These are phyloP conservation scores for Rhyzopertha dominica DNA, from an alignment of 1,140 invertebrate genomes.

Conservation along the genomic window DNA sequence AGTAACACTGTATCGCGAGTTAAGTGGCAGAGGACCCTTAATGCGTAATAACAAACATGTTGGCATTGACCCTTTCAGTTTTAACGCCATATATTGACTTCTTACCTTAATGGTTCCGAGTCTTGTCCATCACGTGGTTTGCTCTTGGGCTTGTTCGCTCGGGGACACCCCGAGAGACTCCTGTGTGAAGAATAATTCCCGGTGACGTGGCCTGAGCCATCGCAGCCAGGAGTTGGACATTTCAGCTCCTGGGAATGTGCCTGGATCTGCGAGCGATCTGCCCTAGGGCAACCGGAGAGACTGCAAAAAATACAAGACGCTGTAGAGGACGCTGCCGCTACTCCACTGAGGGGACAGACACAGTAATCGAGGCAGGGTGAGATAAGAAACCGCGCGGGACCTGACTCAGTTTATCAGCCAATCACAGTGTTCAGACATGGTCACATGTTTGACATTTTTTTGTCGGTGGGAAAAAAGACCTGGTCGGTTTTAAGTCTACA, in stretches of 20 bases:
- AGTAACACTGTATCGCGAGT: no score
- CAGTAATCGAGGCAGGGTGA: neutral
- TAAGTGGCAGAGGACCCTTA: no score
- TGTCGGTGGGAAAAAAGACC: neutral
- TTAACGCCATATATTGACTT: no score
- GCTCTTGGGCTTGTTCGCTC: slow-evolving; percentile 88
- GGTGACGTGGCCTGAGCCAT: slow-evolving; percentile 82
- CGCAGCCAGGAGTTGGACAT: slow-evolving; percentile 88
- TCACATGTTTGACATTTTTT: slow-evolving; percentile 16
- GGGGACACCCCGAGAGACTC: slow-evolving; percentile 77
- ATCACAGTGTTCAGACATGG: slow-evolving; percentile 27
- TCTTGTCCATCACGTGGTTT: slow-evolving; percentile 87
- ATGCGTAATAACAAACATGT: no score
- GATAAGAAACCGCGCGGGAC: slow-evolving; percentile 14
- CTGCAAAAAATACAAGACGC: slow-evolving; percentile 43
- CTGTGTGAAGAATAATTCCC: slow-evolving; percentile 85
- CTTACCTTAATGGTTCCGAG: slow-evolving; percentile 78
- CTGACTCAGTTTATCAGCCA: slow-evolving; percentile 31
- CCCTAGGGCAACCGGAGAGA: slow-evolving; percentile 69
- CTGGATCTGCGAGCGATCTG: slow-evolving; percentile 69
- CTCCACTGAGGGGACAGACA: neutral
- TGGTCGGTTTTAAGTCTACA: neutral
- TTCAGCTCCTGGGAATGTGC: slow-evolving; percentile 76
- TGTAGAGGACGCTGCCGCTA: slow-evolving; percentile 6
- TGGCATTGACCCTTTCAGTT: no score